Conservation (phyloP, 2,113 vertebrate genomes). For the Stegostoma tigrinum region DNA sequence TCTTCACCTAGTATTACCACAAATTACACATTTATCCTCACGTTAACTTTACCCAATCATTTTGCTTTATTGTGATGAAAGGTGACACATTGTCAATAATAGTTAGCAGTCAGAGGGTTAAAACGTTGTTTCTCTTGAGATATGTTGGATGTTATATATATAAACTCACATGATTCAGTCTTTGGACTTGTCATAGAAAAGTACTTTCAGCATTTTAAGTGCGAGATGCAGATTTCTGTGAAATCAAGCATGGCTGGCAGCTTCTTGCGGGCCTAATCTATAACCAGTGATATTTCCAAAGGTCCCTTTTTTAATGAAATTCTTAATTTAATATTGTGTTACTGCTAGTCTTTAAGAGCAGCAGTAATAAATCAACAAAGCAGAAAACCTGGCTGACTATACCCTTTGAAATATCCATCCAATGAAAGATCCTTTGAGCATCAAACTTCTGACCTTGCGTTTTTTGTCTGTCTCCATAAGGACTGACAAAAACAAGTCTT, state of each 20-base stretch:
- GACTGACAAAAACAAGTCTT: background rate
- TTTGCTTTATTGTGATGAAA: background rate
- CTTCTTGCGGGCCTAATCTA: constrained; percentile 31
- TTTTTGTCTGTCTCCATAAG: background rate
- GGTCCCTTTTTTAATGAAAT: background rate
- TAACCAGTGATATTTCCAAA: constrained; percentile 37
- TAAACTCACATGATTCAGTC: background rate
- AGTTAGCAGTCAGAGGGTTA: background rate
- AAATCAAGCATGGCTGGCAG: constrained; percentile 17
- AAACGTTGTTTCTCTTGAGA: too few relatives aligned
- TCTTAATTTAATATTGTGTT: constrained; percentile 38
- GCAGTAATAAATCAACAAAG: constrained; percentile 39
- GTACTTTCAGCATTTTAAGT: background rate
- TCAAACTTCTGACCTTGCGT: background rate
- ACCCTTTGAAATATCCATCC: constrained; percentile 25
- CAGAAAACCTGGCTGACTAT: constrained; percentile 39
- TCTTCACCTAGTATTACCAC: background rate
- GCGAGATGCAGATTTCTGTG: constrained; percentile 36
- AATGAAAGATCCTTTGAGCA: background rate
- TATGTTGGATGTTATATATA: background rate
- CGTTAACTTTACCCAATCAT: background rate
- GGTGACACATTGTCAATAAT: background rate
- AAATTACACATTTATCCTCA: background rate
- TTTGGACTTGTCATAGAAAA: background rate
- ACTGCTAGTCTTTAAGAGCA: constrained; percentile 37